These are phyloP conservation scores for Hyalella azteca DNA, from an alignment of 2,888 invertebrate genomes.

Conservation along the genomic window DNA sequence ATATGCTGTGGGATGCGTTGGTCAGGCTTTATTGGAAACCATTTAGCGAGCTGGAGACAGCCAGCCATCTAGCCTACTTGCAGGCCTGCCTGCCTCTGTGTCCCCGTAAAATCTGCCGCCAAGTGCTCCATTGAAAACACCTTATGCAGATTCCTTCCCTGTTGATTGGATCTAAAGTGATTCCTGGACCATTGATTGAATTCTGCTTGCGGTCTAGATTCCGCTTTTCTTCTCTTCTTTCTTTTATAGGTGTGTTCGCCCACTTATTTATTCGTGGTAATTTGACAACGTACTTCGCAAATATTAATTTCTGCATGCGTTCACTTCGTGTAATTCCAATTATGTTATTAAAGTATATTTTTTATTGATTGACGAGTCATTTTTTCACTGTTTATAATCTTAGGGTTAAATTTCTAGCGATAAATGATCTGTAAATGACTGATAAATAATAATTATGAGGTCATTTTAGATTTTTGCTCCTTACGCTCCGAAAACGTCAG, in stretches of 20 bases:
- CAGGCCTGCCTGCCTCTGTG: slow-evolving; percentile 12
- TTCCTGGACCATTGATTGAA: not conserved
- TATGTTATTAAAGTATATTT: too few relatives aligned
- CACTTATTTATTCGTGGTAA: too few relatives aligned
- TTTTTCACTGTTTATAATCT: too few relatives aligned
- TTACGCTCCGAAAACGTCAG: too few relatives aligned
- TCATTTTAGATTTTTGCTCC: too few relatives aligned
- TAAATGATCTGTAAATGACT: too few relatives aligned
- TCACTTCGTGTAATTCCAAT: too few relatives aligned
- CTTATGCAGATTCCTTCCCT: slow-evolving; percentile 16
- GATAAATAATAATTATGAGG: too few relatives aligned
- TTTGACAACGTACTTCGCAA: too few relatives aligned
- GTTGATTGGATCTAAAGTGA: not conserved
- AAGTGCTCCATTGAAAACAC: slow-evolving; percentile 28
- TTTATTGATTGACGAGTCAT: too few relatives aligned
- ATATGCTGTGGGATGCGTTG: not conserved
- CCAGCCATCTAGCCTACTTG: not conserved
- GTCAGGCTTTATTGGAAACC: slow-evolving; percentile 11
- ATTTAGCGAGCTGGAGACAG: slow-evolving; percentile 21
- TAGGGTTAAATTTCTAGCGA: too few relatives aligned
- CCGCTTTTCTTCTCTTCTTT: not conserved
- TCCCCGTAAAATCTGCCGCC: slow-evolving; percentile 12
- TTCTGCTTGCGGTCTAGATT: not conserved
- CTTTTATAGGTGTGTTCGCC: not conserved
- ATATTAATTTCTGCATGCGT: too few relatives aligned